phyloP scores from a whole-genome alignment of 2,113 vertebrate genomes.

The Mormyrus lacerda region DNA sequence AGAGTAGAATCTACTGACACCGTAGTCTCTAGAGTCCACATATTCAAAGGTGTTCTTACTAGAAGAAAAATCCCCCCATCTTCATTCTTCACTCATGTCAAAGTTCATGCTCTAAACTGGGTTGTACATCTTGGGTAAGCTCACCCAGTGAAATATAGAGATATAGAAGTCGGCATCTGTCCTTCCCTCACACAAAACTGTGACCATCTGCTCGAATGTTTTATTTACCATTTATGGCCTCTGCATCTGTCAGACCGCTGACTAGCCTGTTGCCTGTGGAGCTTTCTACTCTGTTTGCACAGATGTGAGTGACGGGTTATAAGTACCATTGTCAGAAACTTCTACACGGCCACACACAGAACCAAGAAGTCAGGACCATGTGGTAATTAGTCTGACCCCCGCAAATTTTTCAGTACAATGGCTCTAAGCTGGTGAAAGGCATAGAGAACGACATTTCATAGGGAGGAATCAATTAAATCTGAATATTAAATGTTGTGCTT shows the following conservation, averaged over 20 bases:
- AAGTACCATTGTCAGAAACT: background rate
- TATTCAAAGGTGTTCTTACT: background rate
- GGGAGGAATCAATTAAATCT: background rate
- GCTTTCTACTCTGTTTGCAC: background rate
- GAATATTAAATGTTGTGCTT: background rate
- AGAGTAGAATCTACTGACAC: background rate
- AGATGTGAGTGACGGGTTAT: background rate
- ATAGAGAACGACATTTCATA: background rate
- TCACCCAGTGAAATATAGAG: background rate
- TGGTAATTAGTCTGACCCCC: background rate
- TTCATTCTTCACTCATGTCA: background rate
- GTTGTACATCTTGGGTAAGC: background rate
- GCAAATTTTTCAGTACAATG: background rate
- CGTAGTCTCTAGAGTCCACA: background rate
- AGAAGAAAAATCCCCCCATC: background rate
- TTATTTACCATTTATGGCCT: background rate
- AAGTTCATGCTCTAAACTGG: background rate
- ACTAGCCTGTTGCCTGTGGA: background rate
- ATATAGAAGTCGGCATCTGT: background rate
- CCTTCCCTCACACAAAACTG: background rate
- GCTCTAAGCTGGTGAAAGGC: conserved; percentile 2
- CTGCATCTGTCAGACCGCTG: background rate
- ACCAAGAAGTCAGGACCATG: background rate
- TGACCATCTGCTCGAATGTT: background rate
- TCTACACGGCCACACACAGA: background rate